Evolutionary conservation across 2,113 vertebrate species (phyloP).

Genomic region (Buteo buteo): DNA sequence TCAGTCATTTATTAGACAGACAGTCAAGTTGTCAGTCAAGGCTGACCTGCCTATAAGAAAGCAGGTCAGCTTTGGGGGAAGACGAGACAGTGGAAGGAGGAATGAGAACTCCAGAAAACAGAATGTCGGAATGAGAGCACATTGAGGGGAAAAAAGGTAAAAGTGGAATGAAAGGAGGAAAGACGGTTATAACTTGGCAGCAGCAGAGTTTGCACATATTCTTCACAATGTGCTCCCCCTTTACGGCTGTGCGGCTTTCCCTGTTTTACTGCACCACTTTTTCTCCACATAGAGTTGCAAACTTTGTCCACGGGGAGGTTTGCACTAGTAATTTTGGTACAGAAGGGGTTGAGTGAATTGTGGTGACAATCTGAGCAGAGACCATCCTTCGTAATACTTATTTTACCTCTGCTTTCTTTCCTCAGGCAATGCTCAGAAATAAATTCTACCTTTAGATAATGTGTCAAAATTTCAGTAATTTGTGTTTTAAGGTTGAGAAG

Average conservation of each 20-base stretch:
- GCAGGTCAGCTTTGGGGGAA: not conserved
- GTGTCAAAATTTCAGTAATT: not conserved
- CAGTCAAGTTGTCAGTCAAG: not conserved
- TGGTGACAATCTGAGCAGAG: not conserved
- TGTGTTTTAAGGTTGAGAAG: not conserved
- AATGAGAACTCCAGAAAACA: not conserved
- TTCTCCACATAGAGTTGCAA: not conserved
- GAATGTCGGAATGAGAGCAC: not conserved
- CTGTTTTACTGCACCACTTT: fast-evolving
- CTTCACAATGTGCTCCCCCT: not conserved
- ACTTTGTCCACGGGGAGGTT: not conserved
- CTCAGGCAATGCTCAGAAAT: not conserved
- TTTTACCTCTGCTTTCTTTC: not conserved
- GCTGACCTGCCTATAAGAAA: not conserved
- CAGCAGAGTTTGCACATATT: not conserved
- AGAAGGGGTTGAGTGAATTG: not conserved
- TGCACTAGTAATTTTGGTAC: not conserved
- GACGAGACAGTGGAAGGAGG: not conserved
- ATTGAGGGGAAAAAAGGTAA: not conserved
- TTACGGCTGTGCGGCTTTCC: fast-evolving
- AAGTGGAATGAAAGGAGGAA: fast-evolving
- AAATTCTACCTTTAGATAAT: not conserved
- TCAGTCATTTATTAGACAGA: not conserved
- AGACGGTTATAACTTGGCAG: not conserved
- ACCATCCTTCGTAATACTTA: not conserved